Evolutionary conservation across 2,113 vertebrate species (phyloP).

Genomic region (Mobula birostris): DNA sequence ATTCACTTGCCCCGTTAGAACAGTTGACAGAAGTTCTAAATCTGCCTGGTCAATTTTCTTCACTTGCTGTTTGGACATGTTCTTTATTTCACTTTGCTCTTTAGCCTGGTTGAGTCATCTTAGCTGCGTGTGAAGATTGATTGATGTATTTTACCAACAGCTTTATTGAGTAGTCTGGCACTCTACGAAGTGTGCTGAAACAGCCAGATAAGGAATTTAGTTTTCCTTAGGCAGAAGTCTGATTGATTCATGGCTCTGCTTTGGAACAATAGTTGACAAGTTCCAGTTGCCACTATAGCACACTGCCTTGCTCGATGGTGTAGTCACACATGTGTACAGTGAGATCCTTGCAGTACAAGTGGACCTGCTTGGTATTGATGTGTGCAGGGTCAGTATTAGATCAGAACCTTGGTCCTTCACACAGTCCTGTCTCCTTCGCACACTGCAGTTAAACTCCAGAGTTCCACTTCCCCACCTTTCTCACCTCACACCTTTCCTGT

Average conservation of each 20-base stretch:
- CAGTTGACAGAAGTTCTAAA: too few species aligned
- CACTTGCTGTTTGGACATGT: not conserved
- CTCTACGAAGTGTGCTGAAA: constrained; percentile 25
- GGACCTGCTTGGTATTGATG: not conserved
- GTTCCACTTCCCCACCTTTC: too few species aligned
- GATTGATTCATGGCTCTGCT: not conserved
- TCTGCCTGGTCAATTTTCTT: not conserved
- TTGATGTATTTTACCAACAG: constrained; percentile 1
- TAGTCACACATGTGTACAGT: not conserved
- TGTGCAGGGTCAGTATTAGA: not conserved
- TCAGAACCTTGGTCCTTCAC: not conserved
- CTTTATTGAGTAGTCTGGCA: not conserved
- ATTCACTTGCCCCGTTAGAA: not conserved
- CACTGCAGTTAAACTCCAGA: too few species aligned
- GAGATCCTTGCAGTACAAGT: not conserved
- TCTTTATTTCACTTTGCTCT: constrained; percentile 7
- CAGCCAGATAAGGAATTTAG: constrained; percentile 23
- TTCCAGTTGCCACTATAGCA: not conserved
- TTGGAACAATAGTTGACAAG: not conserved
- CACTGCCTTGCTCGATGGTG: not conserved
- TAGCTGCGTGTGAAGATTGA: constrained; percentile 22
- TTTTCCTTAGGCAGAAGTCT: not conserved
- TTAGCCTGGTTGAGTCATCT: not conserved
- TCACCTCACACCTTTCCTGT: too few species aligned
- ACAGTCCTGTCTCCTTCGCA: not conserved